Percentiles rank a stretch among this genome's conserved stretches.
These are phyloP conservation scores for Steromphala cineraria DNA, from an alignment of 2,888 invertebrate genomes.

Conservation along the genomic window DNA sequence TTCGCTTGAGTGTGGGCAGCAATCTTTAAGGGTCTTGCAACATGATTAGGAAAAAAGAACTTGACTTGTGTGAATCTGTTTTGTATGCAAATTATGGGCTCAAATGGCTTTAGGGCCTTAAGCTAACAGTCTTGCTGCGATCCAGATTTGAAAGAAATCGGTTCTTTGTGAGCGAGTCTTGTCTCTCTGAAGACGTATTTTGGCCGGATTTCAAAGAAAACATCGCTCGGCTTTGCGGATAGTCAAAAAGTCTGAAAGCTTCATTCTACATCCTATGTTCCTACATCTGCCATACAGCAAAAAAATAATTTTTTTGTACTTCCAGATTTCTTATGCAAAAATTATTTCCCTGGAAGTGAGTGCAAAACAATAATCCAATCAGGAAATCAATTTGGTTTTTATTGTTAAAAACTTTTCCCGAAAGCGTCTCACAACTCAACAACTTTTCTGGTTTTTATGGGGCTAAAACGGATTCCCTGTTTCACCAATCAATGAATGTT, in stretches of 20 bases:
- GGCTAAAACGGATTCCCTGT: too few species aligned
- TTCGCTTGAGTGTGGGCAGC: neutral
- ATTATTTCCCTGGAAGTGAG: too few species aligned
- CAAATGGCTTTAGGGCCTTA: neutral
- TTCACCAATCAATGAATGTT: too few species aligned
- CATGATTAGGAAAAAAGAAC: neutral
- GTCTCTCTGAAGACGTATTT: neutral
- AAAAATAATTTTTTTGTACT: too few species aligned
- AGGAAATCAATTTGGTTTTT: too few species aligned
- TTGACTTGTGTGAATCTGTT: neutral
- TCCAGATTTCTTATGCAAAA: too few species aligned
- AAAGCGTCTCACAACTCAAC: too few species aligned
- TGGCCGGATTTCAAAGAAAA: neutral
- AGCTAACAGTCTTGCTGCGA: neutral
- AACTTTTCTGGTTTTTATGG: too few species aligned
- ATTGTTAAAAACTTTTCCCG: too few species aligned
- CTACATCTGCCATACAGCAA: too few species aligned
- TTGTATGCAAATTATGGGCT: neutral
- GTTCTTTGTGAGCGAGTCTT: neutral
- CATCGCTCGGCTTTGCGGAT: neutral
- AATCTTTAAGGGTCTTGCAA: neutral
- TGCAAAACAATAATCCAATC: too few species aligned
- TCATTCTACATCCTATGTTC: neutral
- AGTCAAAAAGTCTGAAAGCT: neutral
- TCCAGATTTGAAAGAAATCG: conserved; percentile 3